phyloP scores from a whole-genome alignment of 2,113 vertebrate genomes.

The Ptilonorhynchus violaceus region DNA sequence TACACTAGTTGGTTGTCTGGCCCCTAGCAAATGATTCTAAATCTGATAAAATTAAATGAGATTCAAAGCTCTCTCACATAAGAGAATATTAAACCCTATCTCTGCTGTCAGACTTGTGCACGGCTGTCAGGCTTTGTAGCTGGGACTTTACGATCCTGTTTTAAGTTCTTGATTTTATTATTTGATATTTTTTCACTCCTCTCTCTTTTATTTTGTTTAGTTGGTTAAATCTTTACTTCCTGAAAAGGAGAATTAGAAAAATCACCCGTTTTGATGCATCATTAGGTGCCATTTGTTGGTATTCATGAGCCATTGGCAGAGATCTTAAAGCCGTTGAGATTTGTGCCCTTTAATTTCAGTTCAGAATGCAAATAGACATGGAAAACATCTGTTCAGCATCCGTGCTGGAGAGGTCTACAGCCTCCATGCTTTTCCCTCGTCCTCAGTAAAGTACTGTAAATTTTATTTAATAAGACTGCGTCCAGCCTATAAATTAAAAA shows the following conservation, averaged over 20 bases:
- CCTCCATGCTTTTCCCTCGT: not conserved
- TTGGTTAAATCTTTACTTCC: not conserved
- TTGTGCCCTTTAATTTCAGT: conserved; percentile 55
- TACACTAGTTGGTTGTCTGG: conserved; percentile 59
- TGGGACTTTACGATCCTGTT: conserved; percentile 4
- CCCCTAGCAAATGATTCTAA: conserved; percentile 56
- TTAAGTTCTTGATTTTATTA: conserved; percentile 50
- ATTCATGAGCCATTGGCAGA: not conserved
- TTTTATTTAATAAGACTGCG: not conserved
- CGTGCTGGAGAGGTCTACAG: not conserved
- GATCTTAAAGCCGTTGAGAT: not conserved
- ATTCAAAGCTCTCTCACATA: conserved; percentile 50
- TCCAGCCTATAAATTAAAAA: not conserved
- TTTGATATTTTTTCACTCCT: conserved; percentile 22
- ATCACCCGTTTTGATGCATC: not conserved
- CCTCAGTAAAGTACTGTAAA: not conserved
- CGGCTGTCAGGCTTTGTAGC: conserved; percentile 45
- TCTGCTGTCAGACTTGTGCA: conserved; percentile 28
- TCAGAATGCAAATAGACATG: conserved; percentile 30
- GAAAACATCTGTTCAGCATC: conserved; percentile 28
- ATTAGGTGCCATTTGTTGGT: conserved; percentile 16
- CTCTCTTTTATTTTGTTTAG: not conserved
- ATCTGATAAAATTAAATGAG: conserved; percentile 67
- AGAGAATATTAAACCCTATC: conserved; percentile 51
- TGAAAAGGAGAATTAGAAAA: not conserved